Conservation (phyloP, 2,113 vertebrate genomes). For the Hiodon tergisus region DNA sequence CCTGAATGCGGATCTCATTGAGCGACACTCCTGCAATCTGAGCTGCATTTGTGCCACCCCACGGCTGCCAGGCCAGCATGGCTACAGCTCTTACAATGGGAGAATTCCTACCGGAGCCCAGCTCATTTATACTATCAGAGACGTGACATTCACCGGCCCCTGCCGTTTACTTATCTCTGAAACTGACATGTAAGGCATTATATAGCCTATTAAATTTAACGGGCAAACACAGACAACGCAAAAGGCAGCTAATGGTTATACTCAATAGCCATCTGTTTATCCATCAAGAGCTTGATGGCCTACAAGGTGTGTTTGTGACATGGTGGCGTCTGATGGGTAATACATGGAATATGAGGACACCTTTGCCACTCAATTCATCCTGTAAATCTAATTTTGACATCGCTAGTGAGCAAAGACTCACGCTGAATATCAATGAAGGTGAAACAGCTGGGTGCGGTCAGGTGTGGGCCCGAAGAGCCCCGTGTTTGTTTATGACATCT, state of each 20-base stretch:
- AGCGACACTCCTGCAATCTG: too few relatives aligned
- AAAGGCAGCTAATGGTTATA: not conserved
- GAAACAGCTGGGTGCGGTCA: not conserved
- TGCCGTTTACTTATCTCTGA: not conserved
- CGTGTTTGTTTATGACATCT: not conserved
- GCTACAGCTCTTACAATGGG: too few relatives aligned
- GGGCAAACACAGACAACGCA: not conserved
- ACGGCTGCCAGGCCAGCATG: too few relatives aligned
- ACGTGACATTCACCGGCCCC: not conserved
- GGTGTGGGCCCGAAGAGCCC: not conserved
- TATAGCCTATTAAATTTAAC: conserved; percentile 11
- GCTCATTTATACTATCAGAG: not conserved
- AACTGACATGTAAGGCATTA: not conserved
- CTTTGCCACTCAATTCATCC: too few relatives aligned
- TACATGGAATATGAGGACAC: not conserved
- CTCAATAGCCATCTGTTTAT: not conserved
- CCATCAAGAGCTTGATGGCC: not conserved
- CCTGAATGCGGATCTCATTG: too few relatives aligned
- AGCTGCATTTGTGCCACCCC: too few relatives aligned
- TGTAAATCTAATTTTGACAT: too few relatives aligned
- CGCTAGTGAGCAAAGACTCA: not conserved
- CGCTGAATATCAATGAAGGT: not conserved
- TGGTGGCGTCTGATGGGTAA: not conserved
- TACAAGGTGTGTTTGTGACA: not conserved
- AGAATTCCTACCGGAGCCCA: not conserved